A percentile compares a stretch with the other conserved stretches of the same genome.
phyloP scores from a whole-genome alignment of 2,888 invertebrate species.

The Phyllotreta striolata region DNA sequence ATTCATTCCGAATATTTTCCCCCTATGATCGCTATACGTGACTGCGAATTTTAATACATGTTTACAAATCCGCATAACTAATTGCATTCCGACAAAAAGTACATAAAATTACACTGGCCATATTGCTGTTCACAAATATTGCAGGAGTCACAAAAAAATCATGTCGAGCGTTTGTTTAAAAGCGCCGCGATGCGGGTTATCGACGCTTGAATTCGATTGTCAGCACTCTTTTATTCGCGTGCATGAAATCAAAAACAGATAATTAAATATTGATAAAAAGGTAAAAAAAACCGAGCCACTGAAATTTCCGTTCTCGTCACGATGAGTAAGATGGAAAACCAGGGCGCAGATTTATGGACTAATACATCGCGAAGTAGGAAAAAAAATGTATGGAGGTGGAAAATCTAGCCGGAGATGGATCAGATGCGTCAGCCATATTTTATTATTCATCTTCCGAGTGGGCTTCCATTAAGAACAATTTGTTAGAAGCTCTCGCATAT shows the following conservation, averaged over 20 bases:
- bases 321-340: slow-evolving; percentile 4
- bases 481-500: slow-evolving; percentile 38
- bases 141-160: too few species aligned
- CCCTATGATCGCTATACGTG: slow-evolving; percentile 14
- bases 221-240: too few species aligned
- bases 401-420: slow-evolving; percentile 40
- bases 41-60: slow-evolving; percentile 26
- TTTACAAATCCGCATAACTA: slow-evolving; percentile 18
- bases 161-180: too few species aligned
- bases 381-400: slow-evolving; percentile 39
- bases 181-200: too few species aligned
- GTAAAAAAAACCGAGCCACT: background rate
- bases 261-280: too few species aligned
- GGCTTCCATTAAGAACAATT: slow-evolving; percentile 40
- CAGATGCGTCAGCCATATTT: slow-evolving; percentile 36
- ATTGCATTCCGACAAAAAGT: too few species aligned
- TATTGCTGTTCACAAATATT: too few species aligned
- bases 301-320: slow-evolving; percentile 2
- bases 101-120: too few species aligned
- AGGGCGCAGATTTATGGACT: slow-evolving; percentile 31
- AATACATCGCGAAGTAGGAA: slow-evolving; percentile 31
- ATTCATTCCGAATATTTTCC: too few species aligned
- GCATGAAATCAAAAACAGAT: too few species aligned
- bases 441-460: slow-evolving; percentile 40
- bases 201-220: too few species aligned